Evolutionary conservation across 2,888 invertebrate genomes (phyloP), one percentile per base, ranked within the genome.

Genomic region (Drosophila imparisetae): DNA sequence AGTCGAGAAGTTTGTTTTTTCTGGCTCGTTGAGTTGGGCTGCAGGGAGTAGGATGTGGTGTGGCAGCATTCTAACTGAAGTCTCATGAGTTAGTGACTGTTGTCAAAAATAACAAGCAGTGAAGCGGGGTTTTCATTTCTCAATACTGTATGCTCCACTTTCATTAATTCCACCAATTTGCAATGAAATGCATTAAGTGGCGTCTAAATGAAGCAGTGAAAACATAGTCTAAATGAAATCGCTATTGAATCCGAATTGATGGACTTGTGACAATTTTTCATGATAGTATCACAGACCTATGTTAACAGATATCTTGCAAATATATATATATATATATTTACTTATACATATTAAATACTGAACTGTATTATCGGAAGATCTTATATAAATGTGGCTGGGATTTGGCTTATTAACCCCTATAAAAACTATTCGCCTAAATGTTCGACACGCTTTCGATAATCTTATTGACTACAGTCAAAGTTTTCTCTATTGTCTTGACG

Each of bases 51-150:
- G 45, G 13, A 1, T 24, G 34, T 45, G 24, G 15, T 24, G 10
- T 45, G 21, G 15, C 21, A 4, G 2, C 24, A 15, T 24, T 45
- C 45, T 54, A 55, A 42, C 53, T 52, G 53, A 64, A 69, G 72
- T 84, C 84, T 80, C 82, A 65, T 81, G 80, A 72, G 78, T 60
- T 75, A 54, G 64, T 66, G 70, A 64, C 64, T 78, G 62, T 80
- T 80, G 86, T 83, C 83, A 84, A 82, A 83, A 86, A 83, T 67
- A 77, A 78, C 64, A 77, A 52, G 64, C 57, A 50, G 36, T 40
- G 27, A 50, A 52, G 58, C 64, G 49, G 45, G 49, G 50, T 60
- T 66, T 53, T 62, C 61, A 63, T 72, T 78, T 63, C 66, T 45
- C 68, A 45, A 57, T 65, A 24, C 45, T 45, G 48, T 30, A 21